Evolutionary conservation across 1,140 invertebrate genomes (phyloP).

Genomic region (Pollicipes pollicipes): DNA sequence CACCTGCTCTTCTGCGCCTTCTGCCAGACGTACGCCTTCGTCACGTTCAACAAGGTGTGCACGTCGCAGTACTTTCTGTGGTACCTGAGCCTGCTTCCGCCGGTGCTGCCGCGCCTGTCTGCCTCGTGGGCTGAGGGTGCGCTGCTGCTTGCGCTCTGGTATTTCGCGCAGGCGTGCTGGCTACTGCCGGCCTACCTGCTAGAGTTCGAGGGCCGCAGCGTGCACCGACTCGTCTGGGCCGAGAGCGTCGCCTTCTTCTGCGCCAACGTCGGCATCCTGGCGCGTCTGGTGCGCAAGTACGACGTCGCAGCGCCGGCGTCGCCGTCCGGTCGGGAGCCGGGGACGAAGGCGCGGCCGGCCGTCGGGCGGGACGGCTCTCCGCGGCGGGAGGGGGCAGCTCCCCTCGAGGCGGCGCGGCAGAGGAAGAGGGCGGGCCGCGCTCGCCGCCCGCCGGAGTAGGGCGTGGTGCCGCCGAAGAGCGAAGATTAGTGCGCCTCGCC

Average conservation of each 20-base stretch:
- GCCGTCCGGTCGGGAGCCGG: too few relatives aligned
- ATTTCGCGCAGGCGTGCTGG: conserved; percentile 63
- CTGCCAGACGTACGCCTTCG: conserved; percentile 65
- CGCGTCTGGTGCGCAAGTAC: conserved; percentile 43
- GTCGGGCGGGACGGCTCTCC: too few relatives aligned
- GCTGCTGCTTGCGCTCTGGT: conserved; percentile 43
- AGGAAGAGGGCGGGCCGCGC: too few relatives aligned
- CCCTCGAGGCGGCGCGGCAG: too few relatives aligned
- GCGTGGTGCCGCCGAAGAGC: too few relatives aligned
- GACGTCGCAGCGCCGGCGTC: neutral
- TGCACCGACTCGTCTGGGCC: conserved; percentile 61
- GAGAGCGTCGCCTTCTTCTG: conserved; percentile 56
- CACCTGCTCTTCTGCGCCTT: conserved; percentile 72
- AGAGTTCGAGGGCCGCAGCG: conserved; percentile 71
- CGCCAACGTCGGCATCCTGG: conserved; percentile 52
- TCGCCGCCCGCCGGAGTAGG: too few relatives aligned
- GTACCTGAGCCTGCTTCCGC: conserved; percentile 74
- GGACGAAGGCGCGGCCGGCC: too few relatives aligned
- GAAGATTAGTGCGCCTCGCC: too few relatives aligned
- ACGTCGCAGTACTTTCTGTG: conserved; percentile 97
- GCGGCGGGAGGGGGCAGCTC: too few relatives aligned
- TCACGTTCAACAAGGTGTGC: conserved; percentile 87
- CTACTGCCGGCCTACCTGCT: conserved; percentile 73
- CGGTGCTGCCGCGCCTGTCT: conserved; percentile 37
- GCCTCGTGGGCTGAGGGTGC: conserved; percentile 22